A percentile compares a stretch with the other conserved stretches of the same genome.
Conservation (phyloP, 2,888 invertebrate species). For the Seira sanloemensis region DNA sequence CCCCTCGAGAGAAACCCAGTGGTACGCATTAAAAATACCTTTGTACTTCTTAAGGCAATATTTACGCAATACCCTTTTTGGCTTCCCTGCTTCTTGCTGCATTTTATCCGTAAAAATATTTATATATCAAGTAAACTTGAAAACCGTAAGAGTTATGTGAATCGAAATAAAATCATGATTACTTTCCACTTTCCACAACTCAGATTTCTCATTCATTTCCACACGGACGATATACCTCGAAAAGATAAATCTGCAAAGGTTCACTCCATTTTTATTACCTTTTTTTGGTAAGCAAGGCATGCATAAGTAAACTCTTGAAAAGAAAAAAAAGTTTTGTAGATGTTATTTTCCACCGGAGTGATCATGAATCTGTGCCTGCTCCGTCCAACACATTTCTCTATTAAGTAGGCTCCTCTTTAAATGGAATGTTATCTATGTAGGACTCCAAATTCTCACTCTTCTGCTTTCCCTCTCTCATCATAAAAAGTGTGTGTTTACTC, state of each 20-base stretch:
- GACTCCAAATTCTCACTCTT: neutral
- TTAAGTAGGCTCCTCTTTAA: neutral
- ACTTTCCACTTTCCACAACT: constrained; percentile 20
- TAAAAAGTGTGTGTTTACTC: too few relatives aligned
- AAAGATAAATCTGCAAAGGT: neutral
- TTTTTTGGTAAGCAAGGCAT: neutral
- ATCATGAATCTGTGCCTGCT: constrained; percentile 56
- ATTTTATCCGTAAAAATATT: neutral
- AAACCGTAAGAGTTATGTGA: neutral
- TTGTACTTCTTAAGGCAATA: neutral
- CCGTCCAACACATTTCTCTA: neutral
- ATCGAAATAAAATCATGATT: constrained; percentile 50
- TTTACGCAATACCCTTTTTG: neutral
- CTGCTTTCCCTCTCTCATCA: neutral
- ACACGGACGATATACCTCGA: too few relatives aligned
- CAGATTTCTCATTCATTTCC: too few relatives aligned
- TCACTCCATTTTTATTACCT: neutral
- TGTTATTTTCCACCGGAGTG: constrained; percentile 64
- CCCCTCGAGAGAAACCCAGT: too few relatives aligned
- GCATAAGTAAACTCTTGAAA: constrained; percentile 5
- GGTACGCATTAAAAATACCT: too few relatives aligned
- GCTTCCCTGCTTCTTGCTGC: neutral
- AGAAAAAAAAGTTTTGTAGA: constrained; percentile 41
- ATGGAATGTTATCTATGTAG: neutral
- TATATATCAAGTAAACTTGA: neutral